Percentiles rank a stretch among this genome's conserved stretches.
Conservation (phyloP, 2,888 invertebrate genomes). For the Pseudococcus longispinus region DNA sequence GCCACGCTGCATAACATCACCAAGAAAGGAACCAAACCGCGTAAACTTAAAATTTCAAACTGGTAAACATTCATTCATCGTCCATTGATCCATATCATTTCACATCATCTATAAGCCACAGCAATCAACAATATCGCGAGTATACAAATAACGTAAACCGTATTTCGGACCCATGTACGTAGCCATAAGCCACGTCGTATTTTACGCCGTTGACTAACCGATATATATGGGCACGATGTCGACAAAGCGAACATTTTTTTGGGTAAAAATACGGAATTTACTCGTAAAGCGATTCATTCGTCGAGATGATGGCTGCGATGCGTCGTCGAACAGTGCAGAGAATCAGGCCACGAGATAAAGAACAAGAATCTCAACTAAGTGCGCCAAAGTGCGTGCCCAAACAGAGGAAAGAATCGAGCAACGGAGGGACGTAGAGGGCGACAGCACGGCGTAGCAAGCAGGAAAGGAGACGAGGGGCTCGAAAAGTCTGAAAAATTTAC, state of each 20-base stretch:
- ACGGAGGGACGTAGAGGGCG: neutral
- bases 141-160: no score
- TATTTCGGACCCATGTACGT: no score
- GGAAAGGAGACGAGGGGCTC: neutral
- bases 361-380: neutral
- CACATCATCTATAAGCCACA: no score
- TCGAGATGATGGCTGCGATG: neutral
- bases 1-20: no score
- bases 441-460: neutral
- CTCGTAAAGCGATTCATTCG: no score
- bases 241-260: neutral
- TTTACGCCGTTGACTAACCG: no score
- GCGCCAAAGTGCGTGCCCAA: neutral
- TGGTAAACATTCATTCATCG: no score
- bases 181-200: no score
- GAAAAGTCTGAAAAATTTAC: slow-evolving; percentile 18
- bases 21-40: no score
- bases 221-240: neutral
- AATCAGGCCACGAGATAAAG: neutral
- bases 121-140: no score
- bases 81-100: no score
- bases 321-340: neutral
- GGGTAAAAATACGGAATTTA: neutral
- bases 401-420: neutral
- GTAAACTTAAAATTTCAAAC: no score